A percentile compares a stretch with the other conserved stretches of the same genome.
Conservation (phyloP, 1,140 invertebrate genomes). For the Metopolophium dirhodum region DNA sequence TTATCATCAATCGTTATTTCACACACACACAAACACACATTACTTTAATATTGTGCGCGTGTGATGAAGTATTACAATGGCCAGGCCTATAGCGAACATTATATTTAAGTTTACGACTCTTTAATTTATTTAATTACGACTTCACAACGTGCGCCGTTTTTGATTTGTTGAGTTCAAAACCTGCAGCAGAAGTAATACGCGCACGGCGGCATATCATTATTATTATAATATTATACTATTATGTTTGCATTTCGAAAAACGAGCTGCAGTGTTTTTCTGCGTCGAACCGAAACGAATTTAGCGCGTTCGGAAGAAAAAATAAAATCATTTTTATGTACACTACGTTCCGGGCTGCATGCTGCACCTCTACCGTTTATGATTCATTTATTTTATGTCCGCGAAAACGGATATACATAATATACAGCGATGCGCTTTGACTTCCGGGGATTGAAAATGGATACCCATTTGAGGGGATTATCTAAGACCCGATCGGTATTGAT, state of each 20-base stretch:
- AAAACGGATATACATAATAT: not conserved
- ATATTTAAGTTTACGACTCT: not conserved
- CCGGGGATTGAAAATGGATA: constrained; percentile 5
- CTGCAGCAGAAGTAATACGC: not conserved
- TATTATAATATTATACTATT: not conserved
- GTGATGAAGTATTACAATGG: not conserved
- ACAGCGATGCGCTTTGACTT: not conserved
- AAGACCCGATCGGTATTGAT: not conserved
- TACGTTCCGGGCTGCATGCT: not conserved
- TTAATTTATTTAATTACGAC: not conserved
- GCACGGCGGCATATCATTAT: not conserved
- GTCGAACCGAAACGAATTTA: not conserved
- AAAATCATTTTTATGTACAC: not conserved
- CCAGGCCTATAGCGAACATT: not conserved
- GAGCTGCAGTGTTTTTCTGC: constrained; percentile 5
- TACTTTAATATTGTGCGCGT: not conserved
- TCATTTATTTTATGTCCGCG: not conserved
- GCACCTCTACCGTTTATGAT: not conserved
- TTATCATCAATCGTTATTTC: not conserved
- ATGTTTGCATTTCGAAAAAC: not conserved
- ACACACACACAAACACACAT: not conserved
- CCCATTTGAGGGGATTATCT: not conserved
- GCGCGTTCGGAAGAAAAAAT: not conserved
- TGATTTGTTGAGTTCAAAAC: not conserved
- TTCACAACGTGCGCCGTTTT: not conserved